phyloP scores from a whole-genome alignment of 2,113 vertebrate species.

The Echinops telfairi region DNA sequence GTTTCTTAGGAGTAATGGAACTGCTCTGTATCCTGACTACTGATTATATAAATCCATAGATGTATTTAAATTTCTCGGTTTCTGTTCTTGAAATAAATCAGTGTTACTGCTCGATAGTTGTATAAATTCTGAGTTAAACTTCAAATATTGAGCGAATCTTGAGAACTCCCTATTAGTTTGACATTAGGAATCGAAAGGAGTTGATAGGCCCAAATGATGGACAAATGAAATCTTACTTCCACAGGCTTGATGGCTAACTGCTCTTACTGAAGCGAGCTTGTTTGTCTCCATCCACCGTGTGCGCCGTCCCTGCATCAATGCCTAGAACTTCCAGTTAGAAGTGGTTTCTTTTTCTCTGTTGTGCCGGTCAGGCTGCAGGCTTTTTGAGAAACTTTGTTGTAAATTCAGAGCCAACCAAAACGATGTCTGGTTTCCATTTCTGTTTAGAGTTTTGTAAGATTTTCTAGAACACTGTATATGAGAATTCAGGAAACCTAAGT shows the following conservation, averaged over 20 bases:
- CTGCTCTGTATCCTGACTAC: neutral
- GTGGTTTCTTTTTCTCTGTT: conserved; percentile 21
- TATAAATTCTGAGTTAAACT: neutral
- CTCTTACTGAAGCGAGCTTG: neutral
- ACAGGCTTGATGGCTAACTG: neutral
- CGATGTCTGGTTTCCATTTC: conserved; percentile 53
- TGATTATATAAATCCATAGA: neutral
- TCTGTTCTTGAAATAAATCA: neutral
- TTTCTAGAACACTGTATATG: conserved; percentile 46
- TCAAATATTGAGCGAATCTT: neutral
- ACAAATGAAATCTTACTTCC: neutral
- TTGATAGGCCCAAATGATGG: neutral
- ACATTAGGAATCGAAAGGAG: neutral
- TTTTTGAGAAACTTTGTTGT: conserved; percentile 69
- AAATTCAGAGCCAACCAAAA: conserved; percentile 64
- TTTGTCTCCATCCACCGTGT: neutral
- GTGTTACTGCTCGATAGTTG: neutral
- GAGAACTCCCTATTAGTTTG: neutral
- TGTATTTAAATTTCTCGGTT: neutral
- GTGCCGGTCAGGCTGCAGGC: neutral
- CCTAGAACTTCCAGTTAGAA: neutral
- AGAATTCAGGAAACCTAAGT: conserved; percentile 52
- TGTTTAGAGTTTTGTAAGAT: conserved; percentile 27
- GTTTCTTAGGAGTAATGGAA: neutral
- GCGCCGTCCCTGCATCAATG: neutral